A percentile compares a stretch with the other conserved stretches of the same genome.
Conservation (phyloP, 2,797 vertebrate species). For the Myotis planiceps region DNA sequence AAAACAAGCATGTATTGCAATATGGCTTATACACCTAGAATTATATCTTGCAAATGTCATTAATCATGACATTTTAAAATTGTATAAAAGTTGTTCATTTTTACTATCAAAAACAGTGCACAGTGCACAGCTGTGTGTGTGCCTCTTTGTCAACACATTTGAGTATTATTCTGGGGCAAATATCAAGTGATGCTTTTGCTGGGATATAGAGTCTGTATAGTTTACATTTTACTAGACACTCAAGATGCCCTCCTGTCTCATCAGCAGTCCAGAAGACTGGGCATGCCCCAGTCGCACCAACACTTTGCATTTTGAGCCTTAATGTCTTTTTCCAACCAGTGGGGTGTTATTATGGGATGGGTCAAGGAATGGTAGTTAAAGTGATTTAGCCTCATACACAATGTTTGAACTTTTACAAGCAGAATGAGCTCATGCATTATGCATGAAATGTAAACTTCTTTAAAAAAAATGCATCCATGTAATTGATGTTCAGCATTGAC, state of each 20-base stretch:
- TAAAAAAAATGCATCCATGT: background rate
- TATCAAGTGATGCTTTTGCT: background rate
- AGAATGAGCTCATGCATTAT: background rate
- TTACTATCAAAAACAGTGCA: background rate
- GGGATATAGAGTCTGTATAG: background rate
- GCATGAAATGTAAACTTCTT: background rate
- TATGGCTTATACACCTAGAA: background rate
- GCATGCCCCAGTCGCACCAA: background rate
- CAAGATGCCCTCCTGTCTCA: background rate
- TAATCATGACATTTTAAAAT: background rate
- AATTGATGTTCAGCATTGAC: background rate
- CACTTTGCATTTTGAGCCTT: rapidly evolving
- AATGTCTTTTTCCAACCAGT: background rate
- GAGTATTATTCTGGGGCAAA: background rate
- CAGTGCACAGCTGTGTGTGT: rapidly evolving
- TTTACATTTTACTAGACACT: background rate
- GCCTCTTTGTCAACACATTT: background rate
- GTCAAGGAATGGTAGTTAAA: too few species aligned
- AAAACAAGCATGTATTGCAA: too few species aligned
- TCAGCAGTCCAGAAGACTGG: background rate
- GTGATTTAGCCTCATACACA: background rate
- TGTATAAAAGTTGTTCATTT: background rate
- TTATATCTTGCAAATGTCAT: background rate
- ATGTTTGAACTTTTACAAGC: background rate
- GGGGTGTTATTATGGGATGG: background rate